phyloP scores from a whole-genome alignment of 2,888 invertebrate genomes.

The Phaedon cochleariae region DNA sequence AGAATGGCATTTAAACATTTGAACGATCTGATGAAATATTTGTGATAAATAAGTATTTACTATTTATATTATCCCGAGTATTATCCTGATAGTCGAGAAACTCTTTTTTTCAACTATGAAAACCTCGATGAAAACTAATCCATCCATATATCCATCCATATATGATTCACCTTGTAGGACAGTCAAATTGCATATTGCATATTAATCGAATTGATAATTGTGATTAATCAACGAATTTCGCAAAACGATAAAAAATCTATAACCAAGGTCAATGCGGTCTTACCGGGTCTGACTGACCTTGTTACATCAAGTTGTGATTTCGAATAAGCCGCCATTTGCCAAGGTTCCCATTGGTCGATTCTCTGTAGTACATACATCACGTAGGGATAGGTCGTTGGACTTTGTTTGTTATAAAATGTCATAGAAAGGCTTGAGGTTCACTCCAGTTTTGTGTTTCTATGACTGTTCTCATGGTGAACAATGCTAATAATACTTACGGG shows the following conservation, averaged over 20 bases:
- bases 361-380: not conserved
- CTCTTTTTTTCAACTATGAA: no score
- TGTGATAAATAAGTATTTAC: no score
- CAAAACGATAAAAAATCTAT: conserved; percentile 12
- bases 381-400: conserved; percentile 2
- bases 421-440: not conserved
- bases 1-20: no score
- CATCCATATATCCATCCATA: no score
- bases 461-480: not conserved
- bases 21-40: no score
- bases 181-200: not conserved
- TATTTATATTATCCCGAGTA: no score
- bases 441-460: not conserved
- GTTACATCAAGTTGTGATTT: conserved; percentile 11
- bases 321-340: conserved; percentile 18
- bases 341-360: conserved; percentile 5
- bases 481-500: not conserved
- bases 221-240: not conserved
- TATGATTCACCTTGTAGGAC: no score
- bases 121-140: no score
- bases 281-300: conserved; percentile 1
- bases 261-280: conserved; percentile 15
- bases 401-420: not conserved
- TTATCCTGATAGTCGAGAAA: no score
- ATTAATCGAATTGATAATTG: not conserved